Base-by-base conservation (phyloP, 2,113 vertebrate genomes). In the Oreotrochilus melanogaster region DNA sequence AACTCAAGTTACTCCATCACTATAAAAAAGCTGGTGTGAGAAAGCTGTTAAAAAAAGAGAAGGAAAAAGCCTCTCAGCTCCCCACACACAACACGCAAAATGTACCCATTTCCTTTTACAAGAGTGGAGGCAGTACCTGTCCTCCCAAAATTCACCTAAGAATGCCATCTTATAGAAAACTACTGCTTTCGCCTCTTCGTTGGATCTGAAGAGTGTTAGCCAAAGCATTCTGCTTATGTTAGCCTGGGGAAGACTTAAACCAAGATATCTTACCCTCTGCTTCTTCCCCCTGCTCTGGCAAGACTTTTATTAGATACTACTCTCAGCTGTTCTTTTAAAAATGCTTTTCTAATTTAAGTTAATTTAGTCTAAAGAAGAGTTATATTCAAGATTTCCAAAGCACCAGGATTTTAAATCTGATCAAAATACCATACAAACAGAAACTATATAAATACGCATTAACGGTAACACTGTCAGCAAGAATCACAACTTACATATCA, bases 21-120 rank as follows among this genome's bases (percentile, higher is more conserved):
- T 16, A 74, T 71, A 90, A 88, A 87, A 95, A 61, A 64, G 24
- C 33, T 73, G 25, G 42, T 69, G 37, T 31, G 28, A 93, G 37
- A 92, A 94, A 91, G 67, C 87, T 69, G 70, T 65, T 50, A 92
- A 39, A 76, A 23, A 37, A 86, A 79, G 35, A 74, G 18, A 89
- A 65, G 25, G 7, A 31, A 82, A 88, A 93, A 48, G 37, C 2
- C 9, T 1, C 60, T 54, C 42, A 69, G n/a, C 33, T 81, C 42
- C n/a, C 17, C 25, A 33, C 5, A 37, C 11, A 42, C 8, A 78
- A 30, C 12, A 71, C 9, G 39, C 5, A 70, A 72, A 89, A 54
- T 0, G 0, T 7, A 57, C 7, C 30, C 3, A 67, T 74, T 37
- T 67, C 48, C 12, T 64, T 18, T 65, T 57, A 39, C 24, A 83